These are phyloP conservation scores for Mesembrinibis cayennensis DNA, from an alignment of 2,113 vertebrate species.

Conservation along the genomic window DNA sequence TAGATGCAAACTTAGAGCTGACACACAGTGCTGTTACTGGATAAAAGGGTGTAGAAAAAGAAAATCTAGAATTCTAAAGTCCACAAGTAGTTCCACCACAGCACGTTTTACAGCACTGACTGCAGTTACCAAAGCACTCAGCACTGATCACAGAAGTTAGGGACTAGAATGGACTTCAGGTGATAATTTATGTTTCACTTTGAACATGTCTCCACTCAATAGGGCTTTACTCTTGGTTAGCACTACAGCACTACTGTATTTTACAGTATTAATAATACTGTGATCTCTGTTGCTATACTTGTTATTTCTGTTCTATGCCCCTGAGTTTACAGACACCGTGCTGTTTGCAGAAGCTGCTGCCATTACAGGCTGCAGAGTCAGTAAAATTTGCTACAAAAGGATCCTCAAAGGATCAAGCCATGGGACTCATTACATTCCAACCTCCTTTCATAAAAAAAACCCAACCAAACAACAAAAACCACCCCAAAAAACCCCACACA, in stretches of 20 bases:
- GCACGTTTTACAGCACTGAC: neutral
- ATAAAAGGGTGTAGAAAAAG: neutral
- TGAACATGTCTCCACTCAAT: neutral
- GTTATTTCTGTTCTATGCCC: neutral
- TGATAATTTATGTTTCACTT: neutral
- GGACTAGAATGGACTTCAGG: neutral
- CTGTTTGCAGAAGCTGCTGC: neutral
- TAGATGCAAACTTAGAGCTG: neutral
- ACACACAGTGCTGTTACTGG: neutral
- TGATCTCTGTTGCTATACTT: neutral
- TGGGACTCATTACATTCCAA: neutral
- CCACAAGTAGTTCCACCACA: neutral
- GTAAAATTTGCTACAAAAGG: neutral
- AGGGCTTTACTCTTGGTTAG: neutral
- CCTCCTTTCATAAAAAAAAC: neutral
- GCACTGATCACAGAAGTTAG: neutral
- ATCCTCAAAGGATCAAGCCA: neutral
- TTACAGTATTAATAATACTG: neutral
- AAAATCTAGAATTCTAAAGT: neutral
- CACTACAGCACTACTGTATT: neutral
- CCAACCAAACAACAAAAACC: neutral
- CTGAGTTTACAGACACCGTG: neutral
- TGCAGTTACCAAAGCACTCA: neutral
- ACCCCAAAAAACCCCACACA: rapidly evolving
- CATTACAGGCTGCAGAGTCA: neutral